phyloP scores from a whole-genome alignment of 2,888 invertebrate genomes.

The Aphodius sticticus region DNA sequence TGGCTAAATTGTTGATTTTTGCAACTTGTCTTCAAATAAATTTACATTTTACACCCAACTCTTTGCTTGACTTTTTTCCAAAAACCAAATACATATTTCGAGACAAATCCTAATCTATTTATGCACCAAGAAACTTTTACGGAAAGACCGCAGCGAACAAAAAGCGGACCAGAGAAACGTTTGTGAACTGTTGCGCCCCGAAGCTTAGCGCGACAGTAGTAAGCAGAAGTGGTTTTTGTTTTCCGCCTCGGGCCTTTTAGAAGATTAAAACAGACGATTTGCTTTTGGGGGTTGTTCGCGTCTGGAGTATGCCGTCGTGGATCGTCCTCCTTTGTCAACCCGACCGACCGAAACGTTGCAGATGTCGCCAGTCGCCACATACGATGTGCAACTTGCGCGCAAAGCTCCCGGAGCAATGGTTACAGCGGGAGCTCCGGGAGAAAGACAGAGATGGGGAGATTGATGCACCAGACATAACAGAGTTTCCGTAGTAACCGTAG shows the following conservation, averaged over 20 bases:
- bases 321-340: background rate
- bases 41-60: too few species aligned
- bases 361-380: conserved; percentile 4
- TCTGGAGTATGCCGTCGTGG: background rate
- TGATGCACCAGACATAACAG: conserved; percentile 25
- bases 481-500: conserved; percentile 24
- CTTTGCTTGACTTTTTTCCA: too few species aligned
- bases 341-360: background rate
- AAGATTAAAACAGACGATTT: background rate
- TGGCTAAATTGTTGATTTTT: too few species aligned
- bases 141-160: background rate
- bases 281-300: background rate
- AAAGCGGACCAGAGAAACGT: background rate
- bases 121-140: too few species aligned
- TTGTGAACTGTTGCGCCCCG: background rate
- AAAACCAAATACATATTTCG: too few species aligned
- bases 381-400: background rate
- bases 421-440: background rate
- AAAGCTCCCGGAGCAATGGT: too few species aligned
- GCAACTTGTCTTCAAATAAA: too few species aligned
- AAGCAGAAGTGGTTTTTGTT: background rate
- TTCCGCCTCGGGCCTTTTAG: background rate
- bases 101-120: too few species aligned
- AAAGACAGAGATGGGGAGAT: background rate
- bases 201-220: background rate